Percentiles rank a stretch among this genome's conserved stretches.
These are phyloP conservation scores for Drosophila yakuba DNA, from an alignment of 1,140 invertebrate genomes.

Conservation along the genomic window DNA sequence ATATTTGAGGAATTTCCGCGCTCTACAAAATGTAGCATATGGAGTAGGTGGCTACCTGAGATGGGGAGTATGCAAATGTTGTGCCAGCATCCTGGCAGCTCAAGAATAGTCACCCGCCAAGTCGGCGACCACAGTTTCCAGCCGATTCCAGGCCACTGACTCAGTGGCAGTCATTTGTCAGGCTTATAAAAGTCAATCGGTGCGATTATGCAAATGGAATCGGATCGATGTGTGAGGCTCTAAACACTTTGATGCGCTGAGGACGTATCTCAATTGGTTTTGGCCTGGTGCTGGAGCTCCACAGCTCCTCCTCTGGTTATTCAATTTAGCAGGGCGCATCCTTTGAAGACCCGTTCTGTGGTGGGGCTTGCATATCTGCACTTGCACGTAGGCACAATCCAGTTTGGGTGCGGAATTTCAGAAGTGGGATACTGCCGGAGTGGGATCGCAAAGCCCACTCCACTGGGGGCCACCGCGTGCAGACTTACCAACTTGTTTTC, in stretches of 20 bases:
- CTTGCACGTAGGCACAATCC: constrained; percentile 14
- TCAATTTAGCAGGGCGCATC: constrained; percentile 24
- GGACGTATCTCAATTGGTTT: constrained; percentile 35
- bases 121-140: not conserved
- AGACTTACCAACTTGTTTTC: constrained; percentile 77
- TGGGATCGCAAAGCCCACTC: constrained; percentile 41
- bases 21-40: not conserved
- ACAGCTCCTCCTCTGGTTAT: constrained; percentile 2
- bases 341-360: constrained; percentile 45
- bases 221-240: constrained; percentile 27
- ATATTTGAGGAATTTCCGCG: not conserved
- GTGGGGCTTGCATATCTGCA: not conserved
- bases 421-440: constrained; percentile 19
- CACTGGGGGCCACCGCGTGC: constrained; percentile 50
- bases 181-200: constrained; percentile 54
- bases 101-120: constrained; percentile 18
- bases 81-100: constrained; percentile 15
- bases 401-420: constrained; percentile 28
- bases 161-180: constrained; percentile 48
- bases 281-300: not conserved
- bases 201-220: constrained; percentile 46
- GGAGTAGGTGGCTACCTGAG: not conserved
- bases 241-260: constrained; percentile 30
- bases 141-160: constrained; percentile 42
- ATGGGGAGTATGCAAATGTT: constrained; percentile 22